A percentile compares a stretch with the other conserved stretches of the same genome.
phyloP scores from a whole-genome alignment of 1,140 invertebrate genomes.

The Orchesella cincta region DNA sequence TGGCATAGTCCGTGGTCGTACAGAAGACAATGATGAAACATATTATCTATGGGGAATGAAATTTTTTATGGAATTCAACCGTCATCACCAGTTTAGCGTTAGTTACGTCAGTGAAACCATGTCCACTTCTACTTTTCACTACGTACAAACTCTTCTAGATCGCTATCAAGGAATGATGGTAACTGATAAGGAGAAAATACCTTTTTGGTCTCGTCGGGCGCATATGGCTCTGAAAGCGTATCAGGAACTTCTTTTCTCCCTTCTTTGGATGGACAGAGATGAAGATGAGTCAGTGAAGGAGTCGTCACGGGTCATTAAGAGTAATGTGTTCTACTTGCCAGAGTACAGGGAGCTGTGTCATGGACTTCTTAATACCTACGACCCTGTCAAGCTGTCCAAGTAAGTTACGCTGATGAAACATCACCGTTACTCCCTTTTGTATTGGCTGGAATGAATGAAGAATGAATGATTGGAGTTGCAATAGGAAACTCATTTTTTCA shows the following conservation, averaged over 20 bases:
- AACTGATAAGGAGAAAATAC: slow-evolving; percentile 81
- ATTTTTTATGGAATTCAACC: slow-evolving; percentile 98
- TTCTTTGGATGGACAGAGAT: slow-evolving; percentile 77
- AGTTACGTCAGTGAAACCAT: slow-evolving; percentile 86
- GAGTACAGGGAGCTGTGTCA: slow-evolving; percentile 92
- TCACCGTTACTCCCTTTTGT: neutral
- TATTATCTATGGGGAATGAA: slow-evolving; percentile 91
- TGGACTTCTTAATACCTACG: slow-evolving; percentile 74
- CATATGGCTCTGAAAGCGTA: slow-evolving; percentile 76
- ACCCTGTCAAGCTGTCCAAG: slow-evolving; percentile 84
- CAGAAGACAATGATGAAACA: slow-evolving; percentile 77
- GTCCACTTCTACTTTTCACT: slow-evolving; percentile 86
- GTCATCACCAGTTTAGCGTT: slow-evolving; percentile 76
- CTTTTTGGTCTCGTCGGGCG: slow-evolving; percentile 78
- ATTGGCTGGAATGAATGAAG: neutral
- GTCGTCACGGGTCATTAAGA: slow-evolving; percentile 81
- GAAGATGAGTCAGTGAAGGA: slow-evolving; percentile 68
- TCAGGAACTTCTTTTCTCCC: slow-evolving; percentile 68
- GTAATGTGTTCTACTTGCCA: slow-evolving; percentile 88
- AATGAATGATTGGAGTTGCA: neutral
- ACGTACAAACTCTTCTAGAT: slow-evolving; percentile 88
- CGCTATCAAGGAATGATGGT: slow-evolving; percentile 84
- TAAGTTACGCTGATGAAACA: slow-evolving; percentile 56
- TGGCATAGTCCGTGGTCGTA: slow-evolving; percentile 65
- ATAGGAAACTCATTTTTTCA: too few relatives aligned